Conservation (phyloP, 2,888 invertebrate species). For the Drosophila lacicola region DNA sequence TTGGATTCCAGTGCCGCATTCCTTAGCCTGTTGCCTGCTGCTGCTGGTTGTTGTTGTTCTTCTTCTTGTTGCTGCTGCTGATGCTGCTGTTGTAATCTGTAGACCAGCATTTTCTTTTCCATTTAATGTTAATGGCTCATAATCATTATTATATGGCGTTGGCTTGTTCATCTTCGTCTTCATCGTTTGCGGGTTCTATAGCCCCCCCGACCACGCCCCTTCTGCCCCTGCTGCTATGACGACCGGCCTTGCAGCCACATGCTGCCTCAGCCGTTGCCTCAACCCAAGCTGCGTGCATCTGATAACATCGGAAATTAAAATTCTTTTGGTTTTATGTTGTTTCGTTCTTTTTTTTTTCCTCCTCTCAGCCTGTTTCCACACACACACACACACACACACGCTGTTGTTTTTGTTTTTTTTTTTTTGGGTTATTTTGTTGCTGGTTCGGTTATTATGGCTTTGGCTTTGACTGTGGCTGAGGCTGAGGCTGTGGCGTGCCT, state of each 20-base stretch:
- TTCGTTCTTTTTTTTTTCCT: constrained; percentile 50
- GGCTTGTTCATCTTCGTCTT: constrained; percentile 72
- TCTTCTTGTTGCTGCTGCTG: constrained; percentile 32
- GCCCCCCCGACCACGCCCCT: constrained; percentile 41
- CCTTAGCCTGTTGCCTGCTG: constrained; percentile 34
- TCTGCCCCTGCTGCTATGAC: constrained; percentile 17
- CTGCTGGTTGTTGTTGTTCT: constrained; percentile 30
- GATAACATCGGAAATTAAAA: constrained; percentile 83
- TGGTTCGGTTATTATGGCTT: constrained; percentile 59
- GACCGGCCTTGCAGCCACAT: constrained; percentile 72
- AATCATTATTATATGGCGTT: constrained; percentile 82
- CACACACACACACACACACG: constrained; percentile 44
- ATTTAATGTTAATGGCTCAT: constrained; percentile 82
- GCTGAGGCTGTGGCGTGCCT: constrained; percentile 51
- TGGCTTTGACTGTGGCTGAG: constrained; percentile 20
- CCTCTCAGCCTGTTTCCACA: constrained; percentile 54
- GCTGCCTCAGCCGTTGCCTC: constrained; percentile 43
- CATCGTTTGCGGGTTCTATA: constrained; percentile 28
- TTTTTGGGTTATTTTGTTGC: constrained; percentile 67
- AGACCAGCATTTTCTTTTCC: constrained; percentile 81
- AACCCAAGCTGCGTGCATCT: constrained; percentile 75
- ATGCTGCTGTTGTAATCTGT: constrained; percentile 73
- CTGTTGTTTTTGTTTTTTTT: constrained; percentile 50
- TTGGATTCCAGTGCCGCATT: constrained; percentile 73
- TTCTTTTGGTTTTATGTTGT: constrained; percentile 82